phyloP scores from a whole-genome alignment of 2,113 vertebrate genomes.

The Daubentonia madagascariensis region DNA sequence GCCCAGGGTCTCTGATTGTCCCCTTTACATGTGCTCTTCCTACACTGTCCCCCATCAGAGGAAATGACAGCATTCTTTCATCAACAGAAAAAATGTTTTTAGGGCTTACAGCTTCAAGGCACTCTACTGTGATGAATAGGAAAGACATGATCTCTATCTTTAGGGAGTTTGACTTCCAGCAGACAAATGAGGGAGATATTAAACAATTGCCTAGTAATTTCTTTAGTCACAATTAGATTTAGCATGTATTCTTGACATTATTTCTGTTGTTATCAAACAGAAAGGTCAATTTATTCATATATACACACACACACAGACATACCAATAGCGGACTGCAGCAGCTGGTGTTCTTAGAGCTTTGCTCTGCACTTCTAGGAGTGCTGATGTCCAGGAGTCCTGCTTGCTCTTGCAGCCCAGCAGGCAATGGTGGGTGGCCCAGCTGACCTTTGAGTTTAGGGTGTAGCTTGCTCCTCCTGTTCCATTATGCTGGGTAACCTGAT shows the following conservation, averaged over 20 bases:
- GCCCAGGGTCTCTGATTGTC: neutral
- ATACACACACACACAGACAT: neutral
- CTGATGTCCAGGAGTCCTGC: neutral
- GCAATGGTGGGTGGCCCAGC: neutral
- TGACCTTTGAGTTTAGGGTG: neutral
- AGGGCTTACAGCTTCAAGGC: neutral
- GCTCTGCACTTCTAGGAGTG: neutral
- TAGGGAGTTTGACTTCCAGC: neutral
- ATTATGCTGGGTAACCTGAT: neutral
- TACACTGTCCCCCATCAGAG: neutral
- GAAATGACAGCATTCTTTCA: neutral
- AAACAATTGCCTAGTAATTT: neutral
- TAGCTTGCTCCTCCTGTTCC: neutral
- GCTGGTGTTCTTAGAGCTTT: neutral
- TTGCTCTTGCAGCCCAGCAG: neutral
- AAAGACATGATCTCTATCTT: neutral
- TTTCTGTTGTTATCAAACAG: neutral
- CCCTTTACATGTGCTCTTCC: neutral
- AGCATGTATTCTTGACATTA: neutral
- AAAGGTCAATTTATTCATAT: neutral
- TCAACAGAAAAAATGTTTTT: neutral
- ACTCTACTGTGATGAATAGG: neutral
- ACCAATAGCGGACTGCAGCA: neutral
- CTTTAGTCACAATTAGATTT: neutral
- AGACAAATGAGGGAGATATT: neutral